Conservation (phyloP, 2,888 invertebrate species). For the Autographa gamma region DNA sequence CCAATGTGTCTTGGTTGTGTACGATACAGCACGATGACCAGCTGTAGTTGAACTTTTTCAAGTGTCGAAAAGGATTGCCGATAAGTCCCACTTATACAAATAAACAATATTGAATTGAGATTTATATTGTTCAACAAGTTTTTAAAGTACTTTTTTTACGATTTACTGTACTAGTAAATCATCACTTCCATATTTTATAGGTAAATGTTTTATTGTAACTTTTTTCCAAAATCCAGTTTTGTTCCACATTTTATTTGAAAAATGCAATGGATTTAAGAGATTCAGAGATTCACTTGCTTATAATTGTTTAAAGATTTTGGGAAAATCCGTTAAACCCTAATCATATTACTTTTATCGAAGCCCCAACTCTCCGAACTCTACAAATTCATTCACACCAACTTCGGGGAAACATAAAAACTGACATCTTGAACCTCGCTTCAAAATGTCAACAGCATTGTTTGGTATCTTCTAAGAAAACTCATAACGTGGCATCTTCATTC, state of each 20-base stretch:
- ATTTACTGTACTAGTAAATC: neutral
- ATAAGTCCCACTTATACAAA: neutral
- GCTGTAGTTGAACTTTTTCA: slow-evolving; percentile 2
- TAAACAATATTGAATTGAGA: neutral
- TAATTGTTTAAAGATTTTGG: too few species aligned
- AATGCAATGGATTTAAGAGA: too few species aligned
- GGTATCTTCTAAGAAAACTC: slow-evolving; percentile 34
- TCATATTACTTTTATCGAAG: too few species aligned
- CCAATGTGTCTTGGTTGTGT: slow-evolving; percentile 14
- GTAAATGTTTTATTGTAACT: neutral
- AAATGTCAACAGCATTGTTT: slow-evolving; percentile 41
- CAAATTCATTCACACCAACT: slow-evolving; percentile 22
- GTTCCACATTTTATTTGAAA: too few species aligned
- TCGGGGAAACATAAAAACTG: slow-evolving; percentile 40
- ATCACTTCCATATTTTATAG: neutral
- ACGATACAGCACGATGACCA: neutral
- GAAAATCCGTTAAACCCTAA: too few species aligned
- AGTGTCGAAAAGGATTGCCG: neutral
- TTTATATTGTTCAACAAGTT: neutral
- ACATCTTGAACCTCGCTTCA: slow-evolving; percentile 11
- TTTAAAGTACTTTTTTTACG: neutral
- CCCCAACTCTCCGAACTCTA: too few species aligned
- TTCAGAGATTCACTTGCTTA: too few species aligned
- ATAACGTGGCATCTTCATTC: slow-evolving; percentile 23
- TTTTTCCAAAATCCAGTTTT: too few species aligned